Evolutionary conservation across 2,888 invertebrate genomes (phyloP).

Genomic region (Tinea trinotella): DNA sequence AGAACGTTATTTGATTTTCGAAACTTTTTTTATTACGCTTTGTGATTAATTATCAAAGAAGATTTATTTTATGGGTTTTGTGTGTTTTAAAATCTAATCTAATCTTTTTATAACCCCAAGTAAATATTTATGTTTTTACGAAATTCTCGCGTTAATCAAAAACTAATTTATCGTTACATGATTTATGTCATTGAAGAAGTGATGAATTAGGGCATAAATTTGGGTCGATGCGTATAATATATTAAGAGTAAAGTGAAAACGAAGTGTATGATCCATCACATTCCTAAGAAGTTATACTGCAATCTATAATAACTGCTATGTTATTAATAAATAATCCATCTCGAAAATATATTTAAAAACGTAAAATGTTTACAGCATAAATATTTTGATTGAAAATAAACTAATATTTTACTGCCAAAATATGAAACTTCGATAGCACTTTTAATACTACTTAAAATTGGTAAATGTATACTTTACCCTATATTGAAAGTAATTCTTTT

Average conservation of each 20-base stretch:
- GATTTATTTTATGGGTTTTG: not conserved
- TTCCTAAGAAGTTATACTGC: not conserved
- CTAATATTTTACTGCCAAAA: too few relatives aligned
- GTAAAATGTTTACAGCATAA: too few relatives aligned
- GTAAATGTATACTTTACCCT: slow-evolving; percentile 4
- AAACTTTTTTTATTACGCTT: not conserved
- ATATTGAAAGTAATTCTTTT: not conserved
- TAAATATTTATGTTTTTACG: not conserved
- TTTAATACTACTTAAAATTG: not conserved
- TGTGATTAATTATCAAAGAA: not conserved
- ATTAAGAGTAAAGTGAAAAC: slow-evolving; percentile 11
- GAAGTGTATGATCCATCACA: slow-evolving; percentile 17
- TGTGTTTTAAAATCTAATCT: slow-evolving; percentile 1
- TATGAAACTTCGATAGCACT: too few relatives aligned
- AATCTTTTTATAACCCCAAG: not conserved
- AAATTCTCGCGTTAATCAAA: not conserved
- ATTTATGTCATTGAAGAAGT: slow-evolving; percentile 6
- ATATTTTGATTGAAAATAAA: too few relatives aligned
- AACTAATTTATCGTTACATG: not conserved
- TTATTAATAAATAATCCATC: slow-evolving; percentile 4
- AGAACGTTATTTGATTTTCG: not conserved
- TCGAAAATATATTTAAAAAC: too few relatives aligned
- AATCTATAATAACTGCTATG: not conserved
- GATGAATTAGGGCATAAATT: slow-evolving; percentile 9
- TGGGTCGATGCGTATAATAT: not conserved